Conservation (phyloP, 2,113 vertebrate genomes). For the Nicator chloris region DNA sequence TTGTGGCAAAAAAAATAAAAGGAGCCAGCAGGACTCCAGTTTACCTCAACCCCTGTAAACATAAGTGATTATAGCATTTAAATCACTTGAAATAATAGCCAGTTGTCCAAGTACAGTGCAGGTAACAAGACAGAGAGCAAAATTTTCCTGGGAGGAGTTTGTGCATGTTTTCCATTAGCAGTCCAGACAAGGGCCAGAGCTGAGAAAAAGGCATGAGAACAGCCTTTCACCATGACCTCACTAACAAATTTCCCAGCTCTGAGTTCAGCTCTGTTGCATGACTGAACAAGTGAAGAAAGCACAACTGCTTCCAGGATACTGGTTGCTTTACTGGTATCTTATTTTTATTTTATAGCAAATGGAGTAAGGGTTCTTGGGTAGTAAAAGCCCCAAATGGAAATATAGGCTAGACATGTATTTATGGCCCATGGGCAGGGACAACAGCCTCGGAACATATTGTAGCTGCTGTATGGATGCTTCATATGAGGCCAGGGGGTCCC, state of each 20-base stretch:
- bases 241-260: background rate
- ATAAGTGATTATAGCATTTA: background rate
- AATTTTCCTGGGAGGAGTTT: conserved; percentile 8
- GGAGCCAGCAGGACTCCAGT: background rate
- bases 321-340: background rate
- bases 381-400: background rate
- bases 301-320: background rate
- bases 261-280: background rate
- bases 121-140: background rate
- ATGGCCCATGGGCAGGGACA: background rate
- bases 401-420: background rate
- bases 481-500: background rate
- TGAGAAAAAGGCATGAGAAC: conserved; percentile 16
- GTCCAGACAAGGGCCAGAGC: background rate
- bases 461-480: background rate
- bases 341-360: background rate
- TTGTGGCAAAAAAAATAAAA: background rate
- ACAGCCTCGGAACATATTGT: fast-evolving
- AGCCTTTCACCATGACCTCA: conserved; percentile 35
- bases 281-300: conserved; percentile 5
- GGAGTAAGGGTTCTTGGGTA: background rate
- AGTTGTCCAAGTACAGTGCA: background rate
- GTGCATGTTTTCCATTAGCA: conserved; percentile 33
- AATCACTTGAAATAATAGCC: background rate
- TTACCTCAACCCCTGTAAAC: background rate